Evolutionary conservation across 2,888 invertebrate genomes (phyloP), one percentile per base, ranked within the genome.

Genomic region (Chrysopilus asiliformis): DNA sequence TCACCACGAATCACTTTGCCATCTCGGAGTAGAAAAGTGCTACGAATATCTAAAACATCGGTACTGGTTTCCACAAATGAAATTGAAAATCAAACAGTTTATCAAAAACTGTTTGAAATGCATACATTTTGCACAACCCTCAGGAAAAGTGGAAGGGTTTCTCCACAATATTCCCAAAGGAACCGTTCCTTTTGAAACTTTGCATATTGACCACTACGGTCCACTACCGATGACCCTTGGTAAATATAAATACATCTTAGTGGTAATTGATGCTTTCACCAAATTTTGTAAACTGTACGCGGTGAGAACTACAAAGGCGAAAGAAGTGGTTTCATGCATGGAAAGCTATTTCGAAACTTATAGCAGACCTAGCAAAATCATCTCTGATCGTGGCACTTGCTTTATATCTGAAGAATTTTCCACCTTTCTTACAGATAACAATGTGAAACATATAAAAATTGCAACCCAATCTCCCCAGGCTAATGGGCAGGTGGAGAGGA

Each of bases 1-100:
- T 4, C 44, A 41, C 33, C 54, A 54, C 42, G 51, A 53, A 27
- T 25, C 43, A n/a, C n/a, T n/a, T n/a, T n/a, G n/a, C n/a, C n/a
- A n/a, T n/a, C n/a, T n/a, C n/a, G n/a, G n/a, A n/a, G 14, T 10
- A 5, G 29, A 29, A 5, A 29, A 29, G 10, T 29, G 13, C 5
- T 5, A 2, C 2, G 12, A 29, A 5, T 2, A 5, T 9, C 6
- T 12, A 10, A 9, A n/a, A n/a, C 14, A 29, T 4, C 10, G 4
- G 4, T 29, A 29, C 16, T 29, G 29, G 29, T 29, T 29, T 15
- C 29, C 4, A 8, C 15, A n/a, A 9, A 16, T 32, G 32, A 16
- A 17, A 32, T 4, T 19, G 8, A 32, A 32, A 13, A 29, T 29
- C 5, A 4, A 29, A 2, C 6, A 13, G 7, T 13, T 8, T 13